A percentile compares a stretch with the other conserved stretches of the same genome.
These are phyloP conservation scores for Onthophagus taurus DNA, from an alignment of 1,140 invertebrate genomes.

Conservation along the genomic window DNA sequence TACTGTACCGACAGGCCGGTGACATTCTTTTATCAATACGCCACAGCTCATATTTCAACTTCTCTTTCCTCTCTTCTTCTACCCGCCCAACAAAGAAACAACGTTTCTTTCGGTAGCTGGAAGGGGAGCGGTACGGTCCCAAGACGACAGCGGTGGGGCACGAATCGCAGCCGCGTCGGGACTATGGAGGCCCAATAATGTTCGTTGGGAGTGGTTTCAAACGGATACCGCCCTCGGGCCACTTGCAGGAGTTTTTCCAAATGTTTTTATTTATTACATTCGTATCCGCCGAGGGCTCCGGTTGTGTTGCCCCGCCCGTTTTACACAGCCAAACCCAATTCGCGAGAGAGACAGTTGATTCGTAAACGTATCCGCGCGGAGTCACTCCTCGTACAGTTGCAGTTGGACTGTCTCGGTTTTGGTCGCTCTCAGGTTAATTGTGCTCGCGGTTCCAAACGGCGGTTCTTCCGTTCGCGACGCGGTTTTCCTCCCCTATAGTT, in stretches of 20 bases:
- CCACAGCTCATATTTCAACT: slow-evolving; percentile 42
- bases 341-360: no score
- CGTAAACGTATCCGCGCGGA: no score
- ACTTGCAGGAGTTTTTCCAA: slow-evolving; percentile 40
- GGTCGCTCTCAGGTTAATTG: slow-evolving; percentile 11
- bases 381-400: no score
- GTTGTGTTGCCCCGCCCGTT: slow-evolving; percentile 39
- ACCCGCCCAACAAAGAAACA: slow-evolving; percentile 39
- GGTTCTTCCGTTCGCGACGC: slow-evolving; percentile 9
- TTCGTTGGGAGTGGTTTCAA: slow-evolving; percentile 18
- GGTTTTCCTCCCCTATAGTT: slow-evolving; percentile 1
- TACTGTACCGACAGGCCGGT: slow-evolving; percentile 46
- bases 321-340: slow-evolving; percentile 35
- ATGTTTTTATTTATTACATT: slow-evolving; percentile 60
- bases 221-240: slow-evolving; percentile 25
- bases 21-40: slow-evolving; percentile 53
- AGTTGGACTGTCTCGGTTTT: slow-evolving; percentile 14
- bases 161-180: slow-evolving; percentile 28
- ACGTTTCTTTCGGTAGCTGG: slow-evolving; percentile 35
- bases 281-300: slow-evolving; percentile 50
- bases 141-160: slow-evolving; percentile 15
- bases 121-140: slow-evolving; percentile 18
- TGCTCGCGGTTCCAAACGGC: slow-evolving; percentile 13
- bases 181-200: slow-evolving; percentile 31
- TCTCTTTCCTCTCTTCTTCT: no score